Percentiles rank a stretch among this genome's conserved stretches.
Conservation (phyloP, 2,113 vertebrate species). For the Dicrurus megarhynchus region DNA sequence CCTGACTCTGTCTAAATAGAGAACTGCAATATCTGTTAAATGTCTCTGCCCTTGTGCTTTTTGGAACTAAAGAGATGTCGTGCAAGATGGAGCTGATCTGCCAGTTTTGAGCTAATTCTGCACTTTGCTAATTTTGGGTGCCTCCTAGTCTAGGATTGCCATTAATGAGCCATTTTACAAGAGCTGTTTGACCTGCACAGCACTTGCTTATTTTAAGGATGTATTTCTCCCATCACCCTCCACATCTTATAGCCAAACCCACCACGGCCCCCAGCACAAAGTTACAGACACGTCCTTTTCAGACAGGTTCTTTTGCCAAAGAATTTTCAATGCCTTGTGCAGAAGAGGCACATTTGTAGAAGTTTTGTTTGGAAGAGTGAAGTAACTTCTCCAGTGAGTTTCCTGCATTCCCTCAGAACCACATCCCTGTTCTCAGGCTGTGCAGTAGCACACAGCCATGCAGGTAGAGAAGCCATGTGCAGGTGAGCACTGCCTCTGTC, state of each 20-base stretch:
- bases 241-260: background rate
- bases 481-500: background rate
- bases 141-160: conserved; percentile 30
- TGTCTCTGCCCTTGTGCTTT: background rate
- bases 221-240: background rate
- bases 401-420: background rate
- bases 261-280: background rate
- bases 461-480: background rate
- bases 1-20: background rate
- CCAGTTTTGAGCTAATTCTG: conserved; percentile 33
- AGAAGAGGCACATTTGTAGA: background rate
- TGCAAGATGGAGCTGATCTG: background rate
- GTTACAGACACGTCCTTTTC: background rate
- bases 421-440: background rate
- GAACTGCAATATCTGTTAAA: conserved; percentile 31
- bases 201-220: background rate
- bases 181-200: background rate
- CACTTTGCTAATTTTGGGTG: conserved; percentile 28
- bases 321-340: background rate
- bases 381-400: background rate
- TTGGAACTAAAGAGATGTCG: background rate
- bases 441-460: rapidly evolving
- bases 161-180: conserved; percentile 10
- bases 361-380: background rate
- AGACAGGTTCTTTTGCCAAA: background rate